A percentile compares a stretch with the other conserved stretches of the same genome.
phyloP scores from a whole-genome alignment of 2,113 vertebrate species.

The Galbula dea region DNA sequence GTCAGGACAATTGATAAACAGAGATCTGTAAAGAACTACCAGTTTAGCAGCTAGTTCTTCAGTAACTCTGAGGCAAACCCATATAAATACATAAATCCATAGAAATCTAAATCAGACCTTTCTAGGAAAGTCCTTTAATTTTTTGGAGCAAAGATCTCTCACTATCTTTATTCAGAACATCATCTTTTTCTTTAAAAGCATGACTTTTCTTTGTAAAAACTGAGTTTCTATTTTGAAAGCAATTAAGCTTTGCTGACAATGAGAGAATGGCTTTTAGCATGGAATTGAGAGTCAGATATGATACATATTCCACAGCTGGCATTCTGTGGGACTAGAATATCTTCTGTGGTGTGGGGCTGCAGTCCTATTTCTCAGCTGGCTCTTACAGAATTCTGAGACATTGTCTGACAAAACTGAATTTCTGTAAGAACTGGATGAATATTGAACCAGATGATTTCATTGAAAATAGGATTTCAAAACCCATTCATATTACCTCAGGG shows the following conservation, averaged over 20 bases:
- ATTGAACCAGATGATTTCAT: not conserved
- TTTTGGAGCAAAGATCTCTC: not conserved
- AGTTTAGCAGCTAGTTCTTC: not conserved
- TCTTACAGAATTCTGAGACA: not conserved
- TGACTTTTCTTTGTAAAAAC: not conserved
- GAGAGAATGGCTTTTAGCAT: not conserved
- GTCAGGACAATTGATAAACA: not conserved
- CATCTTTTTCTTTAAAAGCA: not conserved
- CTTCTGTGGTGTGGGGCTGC: not conserved
- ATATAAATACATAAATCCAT: not conserved
- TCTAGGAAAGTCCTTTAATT: not conserved
- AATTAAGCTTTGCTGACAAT: not conserved
- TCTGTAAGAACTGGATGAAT: not conserved
- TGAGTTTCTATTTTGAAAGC: not conserved
- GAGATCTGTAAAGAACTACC: not conserved
- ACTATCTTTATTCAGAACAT: not conserved
- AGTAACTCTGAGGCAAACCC: not conserved
- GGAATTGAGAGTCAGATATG: not conserved
- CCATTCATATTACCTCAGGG: not conserved
- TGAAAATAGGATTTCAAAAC: not conserved
- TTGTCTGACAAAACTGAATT: not conserved
- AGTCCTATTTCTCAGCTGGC: not conserved
- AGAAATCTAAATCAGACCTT: not conserved
- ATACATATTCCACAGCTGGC: not conserved
- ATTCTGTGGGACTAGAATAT: not conserved